phyloP scores from a whole-genome alignment of 92 coral and sea anemone genomes.

The Epizoanthus stellaris region DNA sequence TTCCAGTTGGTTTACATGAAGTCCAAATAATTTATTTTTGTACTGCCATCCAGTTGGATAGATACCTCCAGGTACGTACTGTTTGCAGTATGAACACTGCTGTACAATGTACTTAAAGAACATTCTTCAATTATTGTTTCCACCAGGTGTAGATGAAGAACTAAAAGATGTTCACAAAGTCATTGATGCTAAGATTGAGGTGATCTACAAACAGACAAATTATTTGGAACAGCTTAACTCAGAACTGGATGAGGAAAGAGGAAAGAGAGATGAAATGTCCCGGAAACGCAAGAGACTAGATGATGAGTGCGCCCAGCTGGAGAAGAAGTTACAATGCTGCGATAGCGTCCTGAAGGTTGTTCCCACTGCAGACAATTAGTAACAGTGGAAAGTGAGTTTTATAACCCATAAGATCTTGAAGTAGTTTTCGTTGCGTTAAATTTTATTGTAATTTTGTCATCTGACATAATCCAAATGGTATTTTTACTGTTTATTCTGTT shows the following conservation, averaged over 20 bases:
- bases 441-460: no score
- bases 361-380: neutral
- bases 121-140: no score
- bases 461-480: no score
- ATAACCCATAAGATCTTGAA: neutral
- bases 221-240: conserved; percentile 15
- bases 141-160: conserved; percentile 10
- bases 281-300: conserved; percentile 24
- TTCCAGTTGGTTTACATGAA: no score
- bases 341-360: conserved; percentile 22
- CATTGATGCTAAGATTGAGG: neutral
- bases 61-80: neutral
- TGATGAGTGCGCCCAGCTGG: neutral
- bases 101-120: neutral
- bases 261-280: neutral
- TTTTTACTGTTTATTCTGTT: no score
- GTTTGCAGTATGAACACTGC: neutral
- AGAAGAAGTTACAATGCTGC: conserved; percentile 3
- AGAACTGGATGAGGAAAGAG: conserved; percentile 1
- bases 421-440: neutral
- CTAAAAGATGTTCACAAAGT: neutral
- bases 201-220: neutral
- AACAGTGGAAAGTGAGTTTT: no score
- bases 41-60: no score
- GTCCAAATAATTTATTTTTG: no score